Conservation (phyloP, 2,797 vertebrate genomes). For the Channallabes apus region DNA sequence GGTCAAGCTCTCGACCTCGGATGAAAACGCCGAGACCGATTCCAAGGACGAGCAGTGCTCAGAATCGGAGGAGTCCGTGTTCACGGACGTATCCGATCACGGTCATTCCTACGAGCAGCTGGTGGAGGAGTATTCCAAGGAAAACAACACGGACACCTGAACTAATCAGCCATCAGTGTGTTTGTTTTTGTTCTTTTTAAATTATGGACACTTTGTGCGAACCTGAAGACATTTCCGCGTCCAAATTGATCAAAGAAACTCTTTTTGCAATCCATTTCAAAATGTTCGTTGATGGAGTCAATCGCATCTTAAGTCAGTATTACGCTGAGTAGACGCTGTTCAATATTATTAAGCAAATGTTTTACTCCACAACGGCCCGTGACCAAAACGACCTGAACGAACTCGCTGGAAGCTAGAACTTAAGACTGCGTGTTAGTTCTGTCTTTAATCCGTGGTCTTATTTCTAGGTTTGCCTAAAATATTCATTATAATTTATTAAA, state of each 20-base stretch:
- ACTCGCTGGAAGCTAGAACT: neutral
- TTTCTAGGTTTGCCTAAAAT: slow-evolving; percentile 1
- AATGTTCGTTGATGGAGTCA: neutral
- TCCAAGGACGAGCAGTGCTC: slow-evolving; percentile 81
- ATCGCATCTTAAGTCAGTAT: slow-evolving; percentile 38
- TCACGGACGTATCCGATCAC: slow-evolving; percentile 81
- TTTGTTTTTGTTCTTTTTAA: neutral
- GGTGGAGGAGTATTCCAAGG: slow-evolving; percentile 87
- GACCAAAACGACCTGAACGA: neutral
- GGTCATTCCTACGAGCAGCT: slow-evolving; percentile 89
- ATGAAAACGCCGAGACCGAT: slow-evolving; percentile 80
- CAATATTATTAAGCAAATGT: neutral
- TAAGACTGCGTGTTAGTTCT: neutral
- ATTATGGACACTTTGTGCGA: slow-evolving; percentile 22
- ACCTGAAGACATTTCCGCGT: slow-evolving; percentile 13
- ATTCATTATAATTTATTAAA: slow-evolving; percentile 32
- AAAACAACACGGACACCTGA: slow-evolving; percentile 79
- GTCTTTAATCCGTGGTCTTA: slow-evolving; percentile 11
- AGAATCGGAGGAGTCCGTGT: slow-evolving; percentile 85
- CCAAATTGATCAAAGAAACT: slow-evolving; percentile 6
- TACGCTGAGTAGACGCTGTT: slow-evolving; percentile 1
- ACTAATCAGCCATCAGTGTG: neutral
- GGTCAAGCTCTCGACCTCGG: slow-evolving; percentile 71
- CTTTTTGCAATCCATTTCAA: neutral
- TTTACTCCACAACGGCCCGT: neutral